Evolutionary conservation across 2,888 invertebrate genomes (phyloP).

Genomic region (Napeogenes inachia): DNA sequence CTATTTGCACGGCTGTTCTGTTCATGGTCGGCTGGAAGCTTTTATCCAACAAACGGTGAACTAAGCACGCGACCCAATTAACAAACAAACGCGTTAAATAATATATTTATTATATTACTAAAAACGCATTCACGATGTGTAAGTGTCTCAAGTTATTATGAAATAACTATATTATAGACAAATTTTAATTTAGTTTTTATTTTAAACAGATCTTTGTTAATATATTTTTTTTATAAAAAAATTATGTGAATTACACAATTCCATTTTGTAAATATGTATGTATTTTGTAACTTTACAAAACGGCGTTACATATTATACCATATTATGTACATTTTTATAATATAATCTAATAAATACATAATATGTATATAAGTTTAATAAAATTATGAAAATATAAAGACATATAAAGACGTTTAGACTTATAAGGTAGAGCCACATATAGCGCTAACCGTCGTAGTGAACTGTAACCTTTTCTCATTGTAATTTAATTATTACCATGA

Average conservation of each 20-base stretch:
- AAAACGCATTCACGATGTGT: constrained; percentile 10
- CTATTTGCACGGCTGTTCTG: constrained; percentile 79
- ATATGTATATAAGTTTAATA: constrained; percentile 4
- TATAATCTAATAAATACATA: constrained; percentile 10
- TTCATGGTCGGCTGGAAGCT: constrained; percentile 81
- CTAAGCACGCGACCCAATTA: constrained; percentile 11
- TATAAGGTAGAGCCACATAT: not conserved
- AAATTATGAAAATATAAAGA: constrained; percentile 11
- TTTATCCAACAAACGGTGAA: constrained; percentile 77
- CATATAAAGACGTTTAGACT: constrained; percentile 1
- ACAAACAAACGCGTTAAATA: constrained; percentile 28
- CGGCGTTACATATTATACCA: not conserved
- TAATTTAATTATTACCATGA: not conserved
- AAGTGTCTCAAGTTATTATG: constrained; percentile 19
- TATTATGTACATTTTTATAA: not conserved
- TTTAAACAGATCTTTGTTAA: constrained; percentile 3
- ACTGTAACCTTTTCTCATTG: not conserved
- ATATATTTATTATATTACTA: constrained; percentile 23
- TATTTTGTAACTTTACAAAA: constrained; percentile 5
- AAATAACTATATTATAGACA: constrained; percentile 21
- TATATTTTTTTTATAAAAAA: constrained; percentile 19
- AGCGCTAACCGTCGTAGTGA: not conserved
- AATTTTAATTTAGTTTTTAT: constrained; percentile 9
- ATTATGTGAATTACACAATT: constrained; percentile 18
- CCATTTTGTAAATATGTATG: constrained; percentile 12